A percentile compares a stretch with the other conserved stretches of the same genome.
phyloP scores from a whole-genome alignment of 37 sponge, comb jelly and placozoan genomes.

The Cliona cf. orientalis region DNA sequence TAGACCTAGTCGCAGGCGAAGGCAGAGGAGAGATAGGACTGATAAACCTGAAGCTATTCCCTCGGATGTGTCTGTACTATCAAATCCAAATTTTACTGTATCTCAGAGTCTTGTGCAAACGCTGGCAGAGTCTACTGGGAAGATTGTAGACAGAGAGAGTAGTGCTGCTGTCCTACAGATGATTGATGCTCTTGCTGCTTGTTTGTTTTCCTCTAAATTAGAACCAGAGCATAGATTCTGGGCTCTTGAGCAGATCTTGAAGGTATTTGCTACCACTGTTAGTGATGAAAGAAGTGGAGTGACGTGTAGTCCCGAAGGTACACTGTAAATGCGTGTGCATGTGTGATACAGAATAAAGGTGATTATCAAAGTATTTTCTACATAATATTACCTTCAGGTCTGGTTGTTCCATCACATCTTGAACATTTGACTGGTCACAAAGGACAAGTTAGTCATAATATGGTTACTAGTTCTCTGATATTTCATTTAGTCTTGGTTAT shows the following conservation, averaged over 20 bases:
- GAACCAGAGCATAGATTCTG: constrained; percentile 40
- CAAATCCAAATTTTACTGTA: constrained; percentile 60
- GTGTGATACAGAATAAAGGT: not conserved
- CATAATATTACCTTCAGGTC: constrained; percentile 9
- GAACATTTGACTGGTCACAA: constrained; percentile 56
- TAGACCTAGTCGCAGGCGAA: not conserved
- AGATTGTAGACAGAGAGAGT: not conserved
- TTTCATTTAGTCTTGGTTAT: not conserved
- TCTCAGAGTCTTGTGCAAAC: constrained; percentile 53
- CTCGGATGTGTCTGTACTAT: constrained; percentile 43
- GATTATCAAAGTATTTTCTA: not conserved
- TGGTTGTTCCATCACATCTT: constrained; percentile 23
- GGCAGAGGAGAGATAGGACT: not conserved
- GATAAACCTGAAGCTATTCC: not conserved
- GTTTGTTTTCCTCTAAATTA: constrained; percentile 61
- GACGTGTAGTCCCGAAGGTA: no score
- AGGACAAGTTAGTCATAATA: constrained; percentile 46
- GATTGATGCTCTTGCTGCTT: constrained; percentile 76
- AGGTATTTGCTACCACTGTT: constrained; percentile 25
- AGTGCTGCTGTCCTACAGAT: constrained; percentile 24
- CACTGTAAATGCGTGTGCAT: not conserved
- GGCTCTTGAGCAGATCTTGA: constrained; percentile 72
- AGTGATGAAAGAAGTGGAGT: not conserved
- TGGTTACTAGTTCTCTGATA: not conserved
- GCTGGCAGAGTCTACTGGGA: constrained; percentile 18